Base-by-base conservation (phyloP, 2,797 vertebrate genomes). In the Hypotaenidia philippensis region DNA sequence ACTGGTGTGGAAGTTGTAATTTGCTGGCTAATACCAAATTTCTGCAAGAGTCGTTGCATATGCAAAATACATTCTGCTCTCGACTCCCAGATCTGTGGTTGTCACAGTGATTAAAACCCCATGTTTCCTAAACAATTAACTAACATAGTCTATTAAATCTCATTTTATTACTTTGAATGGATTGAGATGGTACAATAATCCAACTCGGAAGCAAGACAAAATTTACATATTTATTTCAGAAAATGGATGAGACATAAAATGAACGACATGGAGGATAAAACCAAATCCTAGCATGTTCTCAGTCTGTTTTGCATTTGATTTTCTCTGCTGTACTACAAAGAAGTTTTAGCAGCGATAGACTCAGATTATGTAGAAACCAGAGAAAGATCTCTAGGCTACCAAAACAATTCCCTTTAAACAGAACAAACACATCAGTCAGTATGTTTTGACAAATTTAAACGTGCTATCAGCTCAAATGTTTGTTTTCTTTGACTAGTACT, bases 51-150 rank as follows among this genome's bases (percentile, higher is more conserved):
- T 34, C 83, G 70, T 93, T 93, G 60, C 60, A 69, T 68, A 94
- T 47, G 87, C 95, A 96, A 93, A 87, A 96, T 56, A 93, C 50
- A 91, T 94, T 84, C 91, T 92, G 79, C 77, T 85, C 90, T 81
- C 89, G 66, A 81, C 69, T 96, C 94, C 91, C 88, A 90, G 70
- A 93, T 94, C 92, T 94, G 74, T 61, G 97, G 70, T 94, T 94
- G 89, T 89, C 92, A 52, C 81, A 94, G 93, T 94, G 88, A 96
- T 90, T 94, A 97, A 92, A 95, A 95, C 71, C 94, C 90, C 64
- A 47, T 90, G 86, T 96, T 97, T 97, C 93, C 90, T 91, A 97
- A 97, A 97, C 84, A 98, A 96, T 96, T 97, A 97, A 94, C 89
- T 93, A 97, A 93, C 92, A 86, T 87, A 96, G 91, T 93, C 94